phyloP scores from a whole-genome alignment of 2,113 vertebrate species.

The Phoenicopterus ruber region DNA sequence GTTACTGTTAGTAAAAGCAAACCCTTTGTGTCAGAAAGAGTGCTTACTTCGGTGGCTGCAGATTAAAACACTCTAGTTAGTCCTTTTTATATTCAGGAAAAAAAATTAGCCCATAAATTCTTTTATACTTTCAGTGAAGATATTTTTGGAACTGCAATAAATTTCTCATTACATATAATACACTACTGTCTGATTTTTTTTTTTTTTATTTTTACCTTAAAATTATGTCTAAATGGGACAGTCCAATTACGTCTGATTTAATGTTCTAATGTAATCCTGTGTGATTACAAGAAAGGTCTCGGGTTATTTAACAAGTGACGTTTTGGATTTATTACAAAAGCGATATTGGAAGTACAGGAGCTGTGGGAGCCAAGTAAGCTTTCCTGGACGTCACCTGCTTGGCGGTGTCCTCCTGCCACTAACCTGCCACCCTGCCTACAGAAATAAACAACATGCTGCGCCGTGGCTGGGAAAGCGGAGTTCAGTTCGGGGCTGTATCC shows the following conservation, averaged over 20 bases:
- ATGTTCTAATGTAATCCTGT: conserved; percentile 51
- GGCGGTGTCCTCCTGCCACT: background rate
- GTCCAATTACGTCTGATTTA: conserved; percentile 62
- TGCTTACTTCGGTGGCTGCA: conserved; percentile 13
- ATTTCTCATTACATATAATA: conserved; percentile 39
- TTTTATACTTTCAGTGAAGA: conserved; percentile 21
- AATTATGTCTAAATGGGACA: conserved; percentile 58
- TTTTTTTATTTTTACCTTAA: conserved; percentile 36
- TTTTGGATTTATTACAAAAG: conserved; percentile 53
- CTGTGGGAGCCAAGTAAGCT: conserved; percentile 49
- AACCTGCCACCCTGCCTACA: background rate
- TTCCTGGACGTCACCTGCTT: conserved; percentile 14
- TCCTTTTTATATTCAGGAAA: background rate
- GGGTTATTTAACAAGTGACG: conserved; percentile 26
- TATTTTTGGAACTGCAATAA: conserved; percentile 48
- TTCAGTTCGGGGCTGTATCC: background rate
- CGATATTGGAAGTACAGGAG: background rate
- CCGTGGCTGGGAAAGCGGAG: background rate
- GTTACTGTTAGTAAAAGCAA: conserved; percentile 35
- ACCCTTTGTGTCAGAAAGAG: background rate
- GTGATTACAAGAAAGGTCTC: conserved; percentile 55
- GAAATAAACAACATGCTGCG: background rate
- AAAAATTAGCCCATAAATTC: conserved; percentile 51
- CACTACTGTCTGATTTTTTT: background rate
- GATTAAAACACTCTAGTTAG: conserved; percentile 42